Conservation (phyloP, 2,113 vertebrate species). For the Alexandromys fortis region DNA sequence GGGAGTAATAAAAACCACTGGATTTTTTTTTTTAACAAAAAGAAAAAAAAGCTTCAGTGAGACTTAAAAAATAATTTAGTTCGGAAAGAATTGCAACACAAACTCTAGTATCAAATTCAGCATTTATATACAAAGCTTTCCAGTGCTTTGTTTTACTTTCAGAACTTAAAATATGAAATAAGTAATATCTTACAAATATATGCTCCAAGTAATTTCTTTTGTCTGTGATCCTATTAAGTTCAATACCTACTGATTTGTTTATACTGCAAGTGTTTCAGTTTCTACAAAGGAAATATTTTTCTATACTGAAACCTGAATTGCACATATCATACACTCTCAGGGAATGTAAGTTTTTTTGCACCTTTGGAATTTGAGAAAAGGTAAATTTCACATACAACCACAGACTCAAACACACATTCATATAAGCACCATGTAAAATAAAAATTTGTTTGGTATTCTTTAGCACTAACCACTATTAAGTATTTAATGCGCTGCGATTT, state of each 20-base stretch:
- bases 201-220: constrained; percentile 25
- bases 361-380: constrained; percentile 43
- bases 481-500: background rate
- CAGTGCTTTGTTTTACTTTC: background rate
- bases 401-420: background rate
- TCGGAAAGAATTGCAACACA: constrained; percentile 30
- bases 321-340: background rate
- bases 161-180: constrained; percentile 9
- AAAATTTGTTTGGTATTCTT: constrained; percentile 21
- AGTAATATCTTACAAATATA: constrained; percentile 1
- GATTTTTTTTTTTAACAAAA: background rate
- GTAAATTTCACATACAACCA: background rate
- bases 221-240: constrained; percentile 40
- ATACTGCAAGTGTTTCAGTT: constrained; percentile 31
- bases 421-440: background rate
- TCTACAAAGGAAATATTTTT: constrained; percentile 64
- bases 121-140: background rate
- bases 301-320: background rate
- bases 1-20: background rate
- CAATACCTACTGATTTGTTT: constrained; percentile 40
- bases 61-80: constrained; percentile 39
- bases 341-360: constrained; percentile 44
- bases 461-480: background rate
- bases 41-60: background rate
- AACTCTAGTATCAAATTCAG: constrained; percentile 8